Conservation (phyloP, 2,113 vertebrate genomes). For the Bos javanicus region DNA sequence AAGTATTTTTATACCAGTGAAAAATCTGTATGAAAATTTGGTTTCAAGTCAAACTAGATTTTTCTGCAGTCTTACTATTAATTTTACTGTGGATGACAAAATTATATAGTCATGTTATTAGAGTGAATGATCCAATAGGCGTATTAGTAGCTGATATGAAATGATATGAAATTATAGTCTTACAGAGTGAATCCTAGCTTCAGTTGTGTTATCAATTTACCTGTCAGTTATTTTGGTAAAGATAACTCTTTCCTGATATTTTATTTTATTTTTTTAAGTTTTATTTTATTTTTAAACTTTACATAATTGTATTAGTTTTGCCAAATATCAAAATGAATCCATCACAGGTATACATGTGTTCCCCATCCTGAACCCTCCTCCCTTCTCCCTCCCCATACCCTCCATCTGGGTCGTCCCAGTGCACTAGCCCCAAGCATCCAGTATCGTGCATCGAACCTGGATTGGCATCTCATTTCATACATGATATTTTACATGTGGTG, state of each 20-base stretch:
- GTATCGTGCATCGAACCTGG: too few species aligned
- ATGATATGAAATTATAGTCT: neutral
- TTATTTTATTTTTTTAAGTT: neutral
- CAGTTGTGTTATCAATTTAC: neutral
- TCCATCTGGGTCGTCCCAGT: too few species aligned
- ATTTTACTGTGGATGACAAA: conserved; percentile 11
- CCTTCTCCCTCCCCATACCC: too few species aligned
- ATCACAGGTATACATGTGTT: too few species aligned
- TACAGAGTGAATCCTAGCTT: neutral
- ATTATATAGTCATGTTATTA: neutral
- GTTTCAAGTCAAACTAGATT: conserved; percentile 26
- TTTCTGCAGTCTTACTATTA: conserved; percentile 15
- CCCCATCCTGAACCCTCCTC: too few species aligned
- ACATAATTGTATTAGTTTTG: too few species aligned
- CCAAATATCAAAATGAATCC: too few species aligned
- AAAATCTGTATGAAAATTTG: conserved; percentile 27
- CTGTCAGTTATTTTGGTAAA: neutral
- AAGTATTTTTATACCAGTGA: conserved; percentile 28
- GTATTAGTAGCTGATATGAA: neutral
- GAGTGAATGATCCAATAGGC: neutral
- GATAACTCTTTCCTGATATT: neutral
- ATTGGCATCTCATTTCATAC: too few species aligned
- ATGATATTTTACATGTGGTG: too few species aligned
- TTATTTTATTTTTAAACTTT: too few species aligned
- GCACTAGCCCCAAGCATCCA: too few species aligned